Evolutionary conservation across 2,888 invertebrate genomes (phyloP), one percentile per base, ranked within the genome.

Genomic region (Globia sparganii): DNA sequence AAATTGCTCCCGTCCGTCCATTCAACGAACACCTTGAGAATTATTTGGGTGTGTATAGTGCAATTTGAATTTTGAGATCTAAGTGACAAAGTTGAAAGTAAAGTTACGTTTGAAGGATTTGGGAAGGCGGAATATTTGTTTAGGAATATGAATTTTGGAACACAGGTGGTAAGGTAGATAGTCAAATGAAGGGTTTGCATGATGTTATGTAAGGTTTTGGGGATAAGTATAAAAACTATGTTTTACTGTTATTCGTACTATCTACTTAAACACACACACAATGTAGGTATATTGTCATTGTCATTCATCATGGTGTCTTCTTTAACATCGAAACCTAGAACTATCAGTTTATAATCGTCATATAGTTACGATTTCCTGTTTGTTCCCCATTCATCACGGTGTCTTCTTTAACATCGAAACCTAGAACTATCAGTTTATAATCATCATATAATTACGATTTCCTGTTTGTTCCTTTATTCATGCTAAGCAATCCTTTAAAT

Each of bases 1-100:
- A 91, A 90, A 91, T 91, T 90, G 85, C 78, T 80, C 75, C 72
- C 86, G 86, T 90, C 90, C 88, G 88, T 83, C 72, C 64, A 85
- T 77, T 80, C 75, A 75, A 69, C 61, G 74, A 73, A 69, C 75
- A 65, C 85, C 85, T 88, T 84, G 83, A 84, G 43, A 80, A 61
- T 53, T 69, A 49, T 82, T 69, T 61, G 13, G n/a, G 40, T 21
- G 13, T 40, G 11, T 43, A 34, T 37, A 43, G 2, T 0, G 34
- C 4, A 83, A 58, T 76, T 66, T 72, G 15, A 40, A 59, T 37
- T 85, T 80, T 76, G 66, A 37, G 2, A 4, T 25, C 6, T 15
- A 15, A 13, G 15, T 25, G 6, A 21, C 43, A 59, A 31, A 66
- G 72, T 74, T 80, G 18, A 61, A 34, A 66, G 3, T 66, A 9